Evolutionary conservation across 2,113 vertebrate species (phyloP).

Genomic region (Grus americana): DNA sequence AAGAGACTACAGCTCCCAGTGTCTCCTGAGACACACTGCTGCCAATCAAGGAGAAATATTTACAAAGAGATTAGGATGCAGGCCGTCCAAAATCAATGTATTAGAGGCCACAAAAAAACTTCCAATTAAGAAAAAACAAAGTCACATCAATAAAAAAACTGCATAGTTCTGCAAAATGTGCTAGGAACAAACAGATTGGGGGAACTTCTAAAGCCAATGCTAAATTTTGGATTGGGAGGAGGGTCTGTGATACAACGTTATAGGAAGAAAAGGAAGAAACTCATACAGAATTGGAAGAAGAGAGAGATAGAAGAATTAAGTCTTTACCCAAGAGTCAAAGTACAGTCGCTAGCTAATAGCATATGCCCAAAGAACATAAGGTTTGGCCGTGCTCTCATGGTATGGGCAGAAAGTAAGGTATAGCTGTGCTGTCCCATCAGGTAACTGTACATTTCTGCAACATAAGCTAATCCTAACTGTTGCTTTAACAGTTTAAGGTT

Average conservation of each 20-base stretch:
- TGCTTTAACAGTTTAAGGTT: not conserved
- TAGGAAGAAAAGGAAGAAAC: not conserved
- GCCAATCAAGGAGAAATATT: conserved; percentile 46
- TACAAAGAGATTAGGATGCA: not conserved
- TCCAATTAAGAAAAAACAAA: not conserved
- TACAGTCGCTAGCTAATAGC: not conserved
- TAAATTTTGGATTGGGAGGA: not conserved
- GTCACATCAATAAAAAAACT: not conserved
- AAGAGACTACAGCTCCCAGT: conserved; percentile 19
- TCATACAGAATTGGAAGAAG: not conserved
- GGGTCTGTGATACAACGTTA: not conserved
- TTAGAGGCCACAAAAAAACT: not conserved
- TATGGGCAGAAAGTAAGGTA: not conserved
- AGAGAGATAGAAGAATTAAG: not conserved
- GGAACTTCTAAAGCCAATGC: not conserved
- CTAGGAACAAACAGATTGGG: not conserved
- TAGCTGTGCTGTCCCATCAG: not conserved
- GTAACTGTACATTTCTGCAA: not conserved
- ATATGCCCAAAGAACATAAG: not conserved
- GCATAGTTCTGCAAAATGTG: not conserved
- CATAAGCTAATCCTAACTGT: not conserved
- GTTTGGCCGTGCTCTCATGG: not conserved
- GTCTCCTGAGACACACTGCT: conserved; percentile 41
- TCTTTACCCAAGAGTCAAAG: not conserved
- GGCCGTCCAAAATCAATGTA: conserved; percentile 4